These are phyloP conservation scores for Erythrocebus patas DNA, from an alignment of 2,113 vertebrate species.

Conservation along the genomic window DNA sequence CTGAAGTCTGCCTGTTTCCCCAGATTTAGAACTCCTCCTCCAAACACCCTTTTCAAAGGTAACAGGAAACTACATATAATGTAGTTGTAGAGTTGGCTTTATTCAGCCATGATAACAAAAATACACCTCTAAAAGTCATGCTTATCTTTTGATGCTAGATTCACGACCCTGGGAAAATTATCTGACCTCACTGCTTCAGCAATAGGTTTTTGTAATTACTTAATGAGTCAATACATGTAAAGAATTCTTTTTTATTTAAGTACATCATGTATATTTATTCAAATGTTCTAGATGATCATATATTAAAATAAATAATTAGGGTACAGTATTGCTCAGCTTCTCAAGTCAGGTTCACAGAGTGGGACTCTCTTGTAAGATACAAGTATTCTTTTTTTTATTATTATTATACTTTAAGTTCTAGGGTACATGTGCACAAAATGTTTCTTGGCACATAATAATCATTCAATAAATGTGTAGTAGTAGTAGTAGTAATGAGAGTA, in stretches of 20 bases:
- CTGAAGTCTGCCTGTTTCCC: background rate
- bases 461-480: background rate
- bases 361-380: background rate
- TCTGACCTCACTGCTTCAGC: background rate
- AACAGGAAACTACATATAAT: background rate
- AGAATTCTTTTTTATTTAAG: background rate
- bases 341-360: background rate
- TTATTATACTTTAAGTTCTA: too few relatives aligned
- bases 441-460: background rate
- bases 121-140: background rate
- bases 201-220: background rate
- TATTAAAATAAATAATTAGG: background rate
- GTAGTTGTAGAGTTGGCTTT: background rate
- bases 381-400: background rate
- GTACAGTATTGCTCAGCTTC: background rate
- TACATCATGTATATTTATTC: background rate
- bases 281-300: background rate
- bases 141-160: background rate
- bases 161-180: background rate
- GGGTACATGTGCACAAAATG: background rate
- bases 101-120: background rate
- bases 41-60: background rate
- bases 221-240: background rate
- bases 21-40: background rate
- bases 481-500: background rate